Evolutionary conservation across 2,888 invertebrate genomes (phyloP).

Genomic region (Parnassius apollo): DNA sequence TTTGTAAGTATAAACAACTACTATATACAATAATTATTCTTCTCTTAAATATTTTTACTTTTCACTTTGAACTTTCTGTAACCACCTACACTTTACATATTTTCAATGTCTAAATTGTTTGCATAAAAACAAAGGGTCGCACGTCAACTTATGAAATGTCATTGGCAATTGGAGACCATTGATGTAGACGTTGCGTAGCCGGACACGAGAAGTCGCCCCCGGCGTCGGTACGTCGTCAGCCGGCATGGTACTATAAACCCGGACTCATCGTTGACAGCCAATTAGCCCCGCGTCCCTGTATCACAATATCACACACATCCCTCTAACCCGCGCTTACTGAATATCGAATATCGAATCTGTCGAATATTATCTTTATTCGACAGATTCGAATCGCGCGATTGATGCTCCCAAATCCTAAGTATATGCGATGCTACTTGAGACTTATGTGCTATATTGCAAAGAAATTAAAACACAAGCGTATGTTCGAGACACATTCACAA

Average conservation of each 20-base stretch:
- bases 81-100: neutral
- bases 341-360: too few relatives aligned
- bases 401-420: neutral
- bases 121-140: neutral
- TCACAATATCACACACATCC: slow-evolving; percentile 43
- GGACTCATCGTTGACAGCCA: slow-evolving; percentile 76
- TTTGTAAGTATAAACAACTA: too few relatives aligned
- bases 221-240: slow-evolving; percentile 27
- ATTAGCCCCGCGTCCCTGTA: slow-evolving; percentile 65
- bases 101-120: neutral
- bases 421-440: neutral
- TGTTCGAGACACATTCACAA: slow-evolving; percentile 57
- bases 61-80: too few relatives aligned
- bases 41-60: too few relatives aligned
- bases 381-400: slow-evolving; percentile 56
- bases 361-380: slow-evolving; percentile 67
- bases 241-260: slow-evolving; percentile 38
- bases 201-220: slow-evolving; percentile 41
- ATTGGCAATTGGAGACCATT: slow-evolving; percentile 33
- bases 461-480: slow-evolving; percentile 42
- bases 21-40: too few relatives aligned
- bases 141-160: slow-evolving; percentile 2
- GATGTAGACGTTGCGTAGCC: slow-evolving; percentile 51
- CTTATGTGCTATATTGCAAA: neutral
- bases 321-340: slow-evolving; percentile 51